Base-by-base conservation (phyloP, 2,888 invertebrate species). In the Nomada ruficornis region DNA sequence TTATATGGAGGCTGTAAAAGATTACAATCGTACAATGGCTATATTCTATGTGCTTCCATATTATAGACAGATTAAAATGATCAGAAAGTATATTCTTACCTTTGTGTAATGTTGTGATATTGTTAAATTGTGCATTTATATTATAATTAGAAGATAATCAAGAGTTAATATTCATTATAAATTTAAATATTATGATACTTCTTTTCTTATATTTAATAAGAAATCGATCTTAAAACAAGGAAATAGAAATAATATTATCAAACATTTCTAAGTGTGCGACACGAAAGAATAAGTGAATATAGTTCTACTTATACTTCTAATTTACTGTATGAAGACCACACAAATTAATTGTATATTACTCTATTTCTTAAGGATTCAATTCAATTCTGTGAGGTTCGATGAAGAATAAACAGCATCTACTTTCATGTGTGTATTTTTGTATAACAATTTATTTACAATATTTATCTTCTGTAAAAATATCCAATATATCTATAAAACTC, bases 41-140 rank as follows among this genome's bases (percentile, higher is more conserved):
- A 88, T 90, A 89, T 90, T 90, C 90, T 89, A 89, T 91, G 91
- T 91, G 92, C 91, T 92, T 92, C 91, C 92, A 91, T 89, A 86
- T 90, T 89, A 86, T 85, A 86, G 83, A 82, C 85, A 86, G 75
- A 86, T 78, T 69, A 73, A 85, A 57, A 64, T 68, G 70, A 84
- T 79, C 55, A 75, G 70, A 82, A 82, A 73, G 47, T 88, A 80
- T 76, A 83, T 88, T 72, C 83, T 88, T 82, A 77, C 75, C 77
- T 74, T 88, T 81, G 73, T 74, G 87, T 85, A 86, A 86, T 68
- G 47, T 84, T 88, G 85, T 84, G 83, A 87, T 88, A 86, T 80
- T 77, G 81, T 86, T 86, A 77, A 83, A 86, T 83, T 81, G 62
- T 82, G 82, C 80, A 82, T 82, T 81, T 84, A 87, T 68, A 67